phyloP scores from a whole-genome alignment of 2,113 vertebrate genomes.

The Herpailurus yagouaroundi region DNA sequence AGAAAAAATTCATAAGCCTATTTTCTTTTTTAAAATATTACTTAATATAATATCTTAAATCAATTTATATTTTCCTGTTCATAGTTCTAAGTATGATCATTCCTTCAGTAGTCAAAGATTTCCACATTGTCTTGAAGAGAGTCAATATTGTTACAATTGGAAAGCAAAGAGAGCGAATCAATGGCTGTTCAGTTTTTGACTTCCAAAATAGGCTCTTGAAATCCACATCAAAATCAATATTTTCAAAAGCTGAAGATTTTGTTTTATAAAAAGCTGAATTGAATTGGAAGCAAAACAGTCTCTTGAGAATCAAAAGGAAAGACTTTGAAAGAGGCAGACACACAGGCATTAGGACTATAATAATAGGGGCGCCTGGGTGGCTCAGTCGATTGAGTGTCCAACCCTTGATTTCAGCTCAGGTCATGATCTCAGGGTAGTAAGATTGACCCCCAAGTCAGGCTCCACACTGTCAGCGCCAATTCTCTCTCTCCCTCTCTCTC shows the following conservation, averaged over 20 bases:
- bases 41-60: background rate
- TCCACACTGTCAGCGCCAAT: too few relatives aligned
- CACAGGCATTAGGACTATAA: background rate
- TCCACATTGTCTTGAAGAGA: background rate
- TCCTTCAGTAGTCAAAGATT: background rate
- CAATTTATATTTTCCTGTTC: background rate
- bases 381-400: too few relatives aligned
- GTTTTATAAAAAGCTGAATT: background rate
- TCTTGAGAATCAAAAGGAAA: constrained; percentile 6
- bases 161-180: constrained; percentile 8
- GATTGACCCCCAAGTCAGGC: too few relatives aligned
- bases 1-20: background rate
- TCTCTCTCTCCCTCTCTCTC: too few relatives aligned
- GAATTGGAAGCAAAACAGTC: background rate
- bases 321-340: background rate
- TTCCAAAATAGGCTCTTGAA: constrained; percentile 28
- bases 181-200: background rate
- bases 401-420: too few relatives aligned
- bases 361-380: too few relatives aligned
- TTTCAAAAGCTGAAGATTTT: constrained; percentile 41
- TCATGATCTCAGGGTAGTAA: too few relatives aligned
- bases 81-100: background rate
- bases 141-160: background rate
- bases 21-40: background rate
- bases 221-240: constrained; percentile 35